These are phyloP conservation scores for Drosophila nigromelanica DNA, from an alignment of 1,140 invertebrate genomes.

Conservation along the genomic window DNA sequence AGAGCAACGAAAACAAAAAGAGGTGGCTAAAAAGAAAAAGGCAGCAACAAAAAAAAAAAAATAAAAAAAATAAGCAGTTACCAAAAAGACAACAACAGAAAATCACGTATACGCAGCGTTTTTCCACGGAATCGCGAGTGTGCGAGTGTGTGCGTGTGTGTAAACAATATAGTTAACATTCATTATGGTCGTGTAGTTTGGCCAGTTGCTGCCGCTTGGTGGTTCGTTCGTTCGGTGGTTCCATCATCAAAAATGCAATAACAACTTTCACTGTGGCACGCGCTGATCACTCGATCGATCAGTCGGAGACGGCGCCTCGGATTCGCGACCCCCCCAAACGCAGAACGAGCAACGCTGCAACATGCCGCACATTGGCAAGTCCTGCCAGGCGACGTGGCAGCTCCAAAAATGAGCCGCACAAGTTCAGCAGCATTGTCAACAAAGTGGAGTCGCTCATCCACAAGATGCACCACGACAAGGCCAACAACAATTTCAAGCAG, in stretches of 20 bases:
- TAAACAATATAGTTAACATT: constrained; percentile 69
- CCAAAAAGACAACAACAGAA: constrained; percentile 18
- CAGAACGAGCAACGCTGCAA: constrained; percentile 3
- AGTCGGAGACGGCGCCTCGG: not conserved
- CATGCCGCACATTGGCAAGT: constrained; percentile 71
- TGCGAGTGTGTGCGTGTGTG: constrained; percentile 28
- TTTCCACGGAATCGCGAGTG: constrained; percentile 23
- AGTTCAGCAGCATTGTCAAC: constrained; percentile 80
- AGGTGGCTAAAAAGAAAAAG: constrained; percentile 42
- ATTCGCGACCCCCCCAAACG: not conserved
- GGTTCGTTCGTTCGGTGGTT: constrained; percentile 9
- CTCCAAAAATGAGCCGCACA: constrained; percentile 43
- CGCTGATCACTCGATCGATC: constrained; percentile 13
- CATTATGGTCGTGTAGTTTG: constrained; percentile 64
- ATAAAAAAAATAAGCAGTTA: not conserved
- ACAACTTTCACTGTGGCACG: constrained; percentile 68
- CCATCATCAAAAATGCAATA: constrained; percentile 59
- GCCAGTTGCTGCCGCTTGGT: constrained; percentile 27
- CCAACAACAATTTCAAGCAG: constrained; percentile 68
- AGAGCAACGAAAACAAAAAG: constrained; percentile 23
- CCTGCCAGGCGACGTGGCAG: constrained; percentile 47
- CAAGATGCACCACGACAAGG: constrained; percentile 80
- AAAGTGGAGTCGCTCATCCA: constrained; percentile 83
- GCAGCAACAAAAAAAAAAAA: constrained; percentile 16
- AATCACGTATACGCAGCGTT: constrained; percentile 51